Evolutionary conservation across 1,140 invertebrate genomes (phyloP), one percentile per base, ranked within the genome.

Genomic region (Caenorhabditis tropicalis): DNA sequence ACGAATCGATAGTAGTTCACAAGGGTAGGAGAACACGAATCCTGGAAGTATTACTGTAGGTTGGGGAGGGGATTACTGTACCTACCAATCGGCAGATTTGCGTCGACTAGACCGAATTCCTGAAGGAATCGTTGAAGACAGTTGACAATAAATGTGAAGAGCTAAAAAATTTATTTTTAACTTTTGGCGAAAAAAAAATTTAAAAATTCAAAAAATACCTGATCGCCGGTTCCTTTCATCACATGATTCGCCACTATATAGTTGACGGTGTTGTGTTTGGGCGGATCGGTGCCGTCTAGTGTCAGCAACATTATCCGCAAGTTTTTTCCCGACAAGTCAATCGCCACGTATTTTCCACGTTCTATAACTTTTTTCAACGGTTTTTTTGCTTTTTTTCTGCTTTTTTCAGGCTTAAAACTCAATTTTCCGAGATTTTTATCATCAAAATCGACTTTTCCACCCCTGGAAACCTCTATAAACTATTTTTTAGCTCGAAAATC

Each of bases 151-250:
- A 91, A 91, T 43, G 89, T 91, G 86, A 91, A 91, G 0, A 91
- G 86, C 89, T 90, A 65, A 88, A 90, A 87, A 81, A n/a, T 21
- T 1, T 3, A 53, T 51, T 56, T 79, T 19, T 1, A 58, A 21
- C 10, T n/a, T 39, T 43, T 24, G 31, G n/a, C 1, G 33, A 27
- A 84, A 21, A 33, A 58, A 56, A 24, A 0, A 43, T 1, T 15
- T 16, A 31, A 83, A 58, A 80, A 51, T 12, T n/a, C 9, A 46
- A 46, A 46, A 46, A 16, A 51, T 21, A 90, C 87, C 83, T 90
- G 90, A 48, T 91, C 90, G 4, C 90, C 90, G 29, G 89, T 91
- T n/a, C 90, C 90, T 39, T 90, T 90, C 90, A 91, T 91, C n/a
- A 91, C 86, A 21, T 85, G 48, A 65, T 91, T 88, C 1, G 89